Conservation (phyloP, 2,113 vertebrate species). For the Forbesichthys agassizii region DNA sequence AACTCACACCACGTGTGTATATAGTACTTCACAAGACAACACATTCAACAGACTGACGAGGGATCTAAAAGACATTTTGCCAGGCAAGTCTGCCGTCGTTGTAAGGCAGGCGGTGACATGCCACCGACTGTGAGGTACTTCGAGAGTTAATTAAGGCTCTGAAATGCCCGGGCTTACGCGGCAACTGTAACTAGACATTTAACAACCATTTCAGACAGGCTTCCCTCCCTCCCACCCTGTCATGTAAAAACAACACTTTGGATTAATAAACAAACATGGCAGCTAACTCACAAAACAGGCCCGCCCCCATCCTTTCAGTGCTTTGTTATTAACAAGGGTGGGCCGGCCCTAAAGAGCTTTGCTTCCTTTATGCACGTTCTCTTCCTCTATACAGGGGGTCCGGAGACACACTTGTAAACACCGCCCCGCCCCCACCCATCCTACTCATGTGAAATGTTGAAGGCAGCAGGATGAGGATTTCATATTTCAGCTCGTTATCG, state of each 20-base stretch:
- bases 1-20: background rate
- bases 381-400: slow-evolving; percentile 32
- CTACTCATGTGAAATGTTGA: too few species aligned
- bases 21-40: background rate
- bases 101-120: background rate
- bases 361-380: slow-evolving; percentile 48
- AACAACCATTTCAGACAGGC: too few species aligned
- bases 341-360: slow-evolving; percentile 12
- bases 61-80: background rate
- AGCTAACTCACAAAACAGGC: slow-evolving; percentile 2
- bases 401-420: too few species aligned
- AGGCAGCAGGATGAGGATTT: too few species aligned
- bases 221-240: too few species aligned
- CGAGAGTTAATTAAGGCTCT: too few species aligned
- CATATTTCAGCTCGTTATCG: too few species aligned
- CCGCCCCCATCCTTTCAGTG: background rate
- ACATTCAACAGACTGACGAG: background rate
- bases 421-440: too few species aligned
- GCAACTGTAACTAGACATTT: too few species aligned
- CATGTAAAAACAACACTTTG: too few species aligned
- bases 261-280: slow-evolving; percentile 7
- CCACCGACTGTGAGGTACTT: background rate
- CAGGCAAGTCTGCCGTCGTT: background rate
- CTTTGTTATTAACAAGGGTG: slow-evolving; percentile 41
- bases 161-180: too few species aligned